A percentile compares a stretch with the other conserved stretches of the same genome.
phyloP scores from a whole-genome alignment of 1,140 invertebrate genomes.

The Coptotermes formosanus region DNA sequence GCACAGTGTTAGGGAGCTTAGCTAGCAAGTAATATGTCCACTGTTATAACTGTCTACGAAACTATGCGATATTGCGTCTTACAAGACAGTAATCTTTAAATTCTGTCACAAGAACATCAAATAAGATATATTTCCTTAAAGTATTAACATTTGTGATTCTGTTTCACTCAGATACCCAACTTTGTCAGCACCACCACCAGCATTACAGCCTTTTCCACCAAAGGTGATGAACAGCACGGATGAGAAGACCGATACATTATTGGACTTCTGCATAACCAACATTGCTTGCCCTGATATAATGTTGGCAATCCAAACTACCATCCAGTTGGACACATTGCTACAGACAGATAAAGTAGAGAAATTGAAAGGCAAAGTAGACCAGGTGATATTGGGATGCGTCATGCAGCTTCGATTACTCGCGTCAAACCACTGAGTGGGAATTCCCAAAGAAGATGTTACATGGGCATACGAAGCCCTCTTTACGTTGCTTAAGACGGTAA shows the following conservation, averaged over 20 bases:
- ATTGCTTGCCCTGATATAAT: conserved; percentile 66
- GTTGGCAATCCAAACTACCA: conserved; percentile 63
- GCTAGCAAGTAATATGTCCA: no score
- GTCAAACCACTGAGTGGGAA: neutral
- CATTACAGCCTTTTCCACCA: neutral
- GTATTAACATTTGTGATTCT: neutral
- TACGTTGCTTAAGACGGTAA: conserved; percentile 63
- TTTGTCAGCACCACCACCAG: neutral
- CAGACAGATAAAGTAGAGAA: conserved; percentile 45
- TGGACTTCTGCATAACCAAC: conserved; percentile 52
- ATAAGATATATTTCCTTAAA: neutral
- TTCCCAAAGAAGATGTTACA: neutral
- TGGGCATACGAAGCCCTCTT: conserved; percentile 52
- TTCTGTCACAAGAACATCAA: no score
- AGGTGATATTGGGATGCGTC: conserved; percentile 66
- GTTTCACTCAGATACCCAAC: neutral
- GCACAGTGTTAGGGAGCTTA: no score
- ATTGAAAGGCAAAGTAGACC: conserved; percentile 60
- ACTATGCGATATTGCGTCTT: no score
- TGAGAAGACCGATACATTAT: neutral
- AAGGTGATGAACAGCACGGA: neutral
- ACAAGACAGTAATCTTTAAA: no score
- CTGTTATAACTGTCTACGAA: no score
- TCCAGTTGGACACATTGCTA: conserved; percentile 61
- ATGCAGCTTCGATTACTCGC: conserved; percentile 65